phyloP scores from a whole-genome alignment of 2,888 invertebrate genomes.

The Rutpela maculata region DNA sequence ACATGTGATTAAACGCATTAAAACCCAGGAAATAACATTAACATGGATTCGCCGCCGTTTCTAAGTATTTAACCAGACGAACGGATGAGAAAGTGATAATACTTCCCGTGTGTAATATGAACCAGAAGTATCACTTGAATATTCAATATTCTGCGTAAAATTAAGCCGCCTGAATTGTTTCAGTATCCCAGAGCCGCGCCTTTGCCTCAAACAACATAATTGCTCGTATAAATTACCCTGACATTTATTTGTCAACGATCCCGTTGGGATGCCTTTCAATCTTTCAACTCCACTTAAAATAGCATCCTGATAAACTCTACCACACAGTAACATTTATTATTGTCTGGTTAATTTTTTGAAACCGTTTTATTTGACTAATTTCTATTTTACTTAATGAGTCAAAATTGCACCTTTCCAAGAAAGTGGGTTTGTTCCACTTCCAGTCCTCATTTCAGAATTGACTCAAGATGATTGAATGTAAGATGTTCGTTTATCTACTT shows the following conservation, averaged over 20 bases:
- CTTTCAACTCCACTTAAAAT: slow-evolving; percentile 35
- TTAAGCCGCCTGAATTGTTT: background rate
- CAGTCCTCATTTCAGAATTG: too few relatives aligned
- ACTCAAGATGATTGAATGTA: too few relatives aligned
- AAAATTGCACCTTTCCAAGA: background rate
- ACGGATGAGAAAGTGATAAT: background rate
- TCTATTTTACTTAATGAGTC: slow-evolving; percentile 3
- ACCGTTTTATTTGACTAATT: background rate
- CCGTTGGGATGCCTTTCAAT: slow-evolving; percentile 23
- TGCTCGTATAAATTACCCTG: slow-evolving; percentile 29
- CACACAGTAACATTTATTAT: slow-evolving; percentile 16
- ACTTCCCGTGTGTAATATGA: background rate
- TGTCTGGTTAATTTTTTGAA: background rate
- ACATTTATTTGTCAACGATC: slow-evolving; percentile 34
- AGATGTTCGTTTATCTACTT: too few relatives aligned
- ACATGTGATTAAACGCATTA: too few relatives aligned
- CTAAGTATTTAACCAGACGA: background rate
- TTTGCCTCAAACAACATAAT: slow-evolving; percentile 10
- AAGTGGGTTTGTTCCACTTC: too few relatives aligned
- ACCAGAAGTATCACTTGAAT: background rate
- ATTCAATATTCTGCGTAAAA: slow-evolving; percentile 7
- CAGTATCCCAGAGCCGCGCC: background rate
- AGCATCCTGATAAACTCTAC: slow-evolving; percentile 14
- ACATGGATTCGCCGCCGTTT: too few relatives aligned
- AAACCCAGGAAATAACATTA: too few relatives aligned